Conservation (phyloP, 35 echinoderm and acorn worm species). For the Apostichopus parvimensis region DNA sequence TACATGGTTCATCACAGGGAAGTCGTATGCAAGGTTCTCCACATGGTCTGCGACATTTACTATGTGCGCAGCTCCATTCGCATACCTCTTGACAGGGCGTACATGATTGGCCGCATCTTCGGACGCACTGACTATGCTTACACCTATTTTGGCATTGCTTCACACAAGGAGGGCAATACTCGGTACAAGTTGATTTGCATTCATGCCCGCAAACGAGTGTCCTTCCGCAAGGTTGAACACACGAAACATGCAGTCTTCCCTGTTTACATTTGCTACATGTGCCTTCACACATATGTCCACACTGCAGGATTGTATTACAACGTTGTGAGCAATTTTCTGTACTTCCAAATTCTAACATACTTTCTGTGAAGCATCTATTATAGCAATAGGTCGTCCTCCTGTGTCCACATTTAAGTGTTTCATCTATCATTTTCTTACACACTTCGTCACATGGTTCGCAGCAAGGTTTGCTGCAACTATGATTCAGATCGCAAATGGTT, state of each 20-base stretch:
- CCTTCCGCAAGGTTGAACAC: conserved; percentile 63
- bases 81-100: conserved; percentile 70
- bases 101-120: conserved; percentile 80
- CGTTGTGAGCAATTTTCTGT: conserved; percentile 51
- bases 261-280: conserved; percentile 56
- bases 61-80: conserved; percentile 61
- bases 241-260: conserved; percentile 67
- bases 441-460: conserved; percentile 53
- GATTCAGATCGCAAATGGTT: conserved; percentile 12
- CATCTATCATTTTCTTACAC: conserved; percentile 30
- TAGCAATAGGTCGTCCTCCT: conserved; percentile 41
- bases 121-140: conserved; percentile 74
- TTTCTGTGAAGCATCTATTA: conserved; percentile 5
- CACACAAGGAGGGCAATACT: conserved; percentile 80
- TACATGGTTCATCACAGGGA: conserved; percentile 69
- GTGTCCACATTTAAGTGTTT: conserved; percentile 63
- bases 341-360: conserved; percentile 61
- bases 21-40: conserved; percentile 55
- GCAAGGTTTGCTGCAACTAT: conserved; percentile 56
- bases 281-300: conserved; percentile 71
- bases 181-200: conserved; percentile 68
- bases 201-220: conserved; percentile 81
- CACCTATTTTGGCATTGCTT: conserved; percentile 77
- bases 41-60: conserved; percentile 55
- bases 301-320: conserved; percentile 59